phyloP scores from a whole-genome alignment of 1,140 invertebrate genomes.

The Pseudomyrmex sp. region DNA sequence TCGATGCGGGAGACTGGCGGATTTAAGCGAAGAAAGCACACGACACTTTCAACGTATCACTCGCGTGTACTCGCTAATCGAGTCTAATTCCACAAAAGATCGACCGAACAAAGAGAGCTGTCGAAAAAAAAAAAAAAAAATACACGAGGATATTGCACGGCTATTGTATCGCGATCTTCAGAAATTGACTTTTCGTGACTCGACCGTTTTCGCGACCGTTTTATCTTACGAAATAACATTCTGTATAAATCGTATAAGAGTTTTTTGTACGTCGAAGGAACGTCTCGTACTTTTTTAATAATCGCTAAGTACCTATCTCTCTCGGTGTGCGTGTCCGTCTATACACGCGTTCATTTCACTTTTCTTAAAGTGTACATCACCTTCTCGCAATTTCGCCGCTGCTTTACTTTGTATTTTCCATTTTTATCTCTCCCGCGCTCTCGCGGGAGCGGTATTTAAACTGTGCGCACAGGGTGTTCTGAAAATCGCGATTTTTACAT shows the following conservation, averaged over 20 bases:
- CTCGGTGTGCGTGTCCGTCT: neutral
- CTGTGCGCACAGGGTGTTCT: neutral
- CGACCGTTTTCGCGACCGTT: conserved; percentile 26
- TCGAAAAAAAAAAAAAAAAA: too few relatives aligned
- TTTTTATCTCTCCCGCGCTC: neutral
- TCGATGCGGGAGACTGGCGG: too few relatives aligned
- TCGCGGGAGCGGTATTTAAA: neutral
- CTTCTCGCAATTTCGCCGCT: neutral
- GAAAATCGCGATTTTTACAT: neutral
- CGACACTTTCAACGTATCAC: too few relatives aligned
- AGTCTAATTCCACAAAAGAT: too few relatives aligned
- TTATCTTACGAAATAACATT: conserved; percentile 28
- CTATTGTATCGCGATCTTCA: conserved; percentile 43
- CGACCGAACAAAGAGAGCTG: too few relatives aligned
- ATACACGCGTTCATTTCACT: neutral
- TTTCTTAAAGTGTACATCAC: conserved; percentile 19
- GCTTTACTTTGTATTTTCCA: conserved; percentile 3
- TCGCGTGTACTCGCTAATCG: too few relatives aligned
- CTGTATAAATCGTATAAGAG: neutral
- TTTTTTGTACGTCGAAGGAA: neutral
- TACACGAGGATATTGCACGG: conserved; percentile 20
- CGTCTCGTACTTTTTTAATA: conserved; percentile 17
- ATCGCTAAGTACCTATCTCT: conserved; percentile 19
- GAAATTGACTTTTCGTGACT: conserved; percentile 43
- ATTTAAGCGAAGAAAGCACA: too few relatives aligned